These are phyloP conservation scores for Linepithema humile DNA, from an alignment of 1,140 invertebrate species.

Conservation along the genomic window DNA sequence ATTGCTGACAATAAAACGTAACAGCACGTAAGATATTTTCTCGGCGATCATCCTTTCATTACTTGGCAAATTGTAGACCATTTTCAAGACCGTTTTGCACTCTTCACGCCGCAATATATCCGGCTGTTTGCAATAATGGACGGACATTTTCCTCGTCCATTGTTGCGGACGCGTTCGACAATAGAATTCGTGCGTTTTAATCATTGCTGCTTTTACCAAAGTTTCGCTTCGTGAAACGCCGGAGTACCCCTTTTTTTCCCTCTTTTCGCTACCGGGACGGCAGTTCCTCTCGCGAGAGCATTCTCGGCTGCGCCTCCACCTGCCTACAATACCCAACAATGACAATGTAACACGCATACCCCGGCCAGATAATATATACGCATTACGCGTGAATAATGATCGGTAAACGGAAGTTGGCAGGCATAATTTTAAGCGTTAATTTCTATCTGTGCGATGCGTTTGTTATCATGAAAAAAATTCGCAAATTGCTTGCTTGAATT, in stretches of 20 bases:
- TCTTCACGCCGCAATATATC: neutral
- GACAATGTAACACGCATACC: conserved; percentile 27
- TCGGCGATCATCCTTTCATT: neutral
- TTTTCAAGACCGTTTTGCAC: conserved; percentile 5
- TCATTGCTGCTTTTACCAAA: conserved; percentile 32
- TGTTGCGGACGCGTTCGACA: conserved; percentile 22
- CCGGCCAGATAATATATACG: conserved; percentile 22
- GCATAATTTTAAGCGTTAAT: conserved; percentile 5
- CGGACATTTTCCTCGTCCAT: conserved; percentile 14
- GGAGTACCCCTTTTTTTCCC: neutral
- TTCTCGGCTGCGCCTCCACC: neutral
- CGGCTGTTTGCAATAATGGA: neutral
- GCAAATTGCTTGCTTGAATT: neutral
- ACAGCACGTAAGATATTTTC: neutral
- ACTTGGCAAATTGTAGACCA: neutral
- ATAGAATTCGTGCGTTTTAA: conserved; percentile 35
- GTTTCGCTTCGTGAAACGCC: conserved; percentile 30
- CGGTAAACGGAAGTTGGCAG: conserved; percentile 14
- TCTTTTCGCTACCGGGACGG: conserved; percentile 14
- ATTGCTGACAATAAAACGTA: neutral
- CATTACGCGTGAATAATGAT: conserved; percentile 36
- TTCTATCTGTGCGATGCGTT: neutral
- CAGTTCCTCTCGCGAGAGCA: neutral
- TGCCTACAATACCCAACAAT: conserved; percentile 36
- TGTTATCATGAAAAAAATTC: neutral